Conservation (phyloP, 2,797 vertebrate genomes). For the Limosa lapponica region DNA sequence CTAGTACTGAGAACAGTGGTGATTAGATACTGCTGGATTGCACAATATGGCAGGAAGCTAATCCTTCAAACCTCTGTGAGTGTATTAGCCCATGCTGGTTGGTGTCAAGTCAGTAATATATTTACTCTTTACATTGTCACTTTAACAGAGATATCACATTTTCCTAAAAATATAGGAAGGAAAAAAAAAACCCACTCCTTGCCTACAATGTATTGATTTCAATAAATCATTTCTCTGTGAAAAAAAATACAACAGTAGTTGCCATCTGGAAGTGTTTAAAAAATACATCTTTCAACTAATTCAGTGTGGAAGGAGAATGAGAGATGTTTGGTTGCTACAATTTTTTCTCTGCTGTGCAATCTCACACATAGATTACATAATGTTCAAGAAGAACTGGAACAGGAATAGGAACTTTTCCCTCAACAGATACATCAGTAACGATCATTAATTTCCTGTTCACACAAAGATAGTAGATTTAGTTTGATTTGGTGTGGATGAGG, state of each 20-base stretch:
- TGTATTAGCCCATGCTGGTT: background rate
- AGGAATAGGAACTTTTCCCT: background rate
- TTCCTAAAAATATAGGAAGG: background rate
- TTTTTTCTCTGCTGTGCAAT: background rate
- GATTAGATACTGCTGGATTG: background rate
- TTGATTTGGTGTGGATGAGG: background rate
- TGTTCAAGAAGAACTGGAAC: background rate
- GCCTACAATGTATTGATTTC: background rate
- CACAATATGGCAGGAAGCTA: background rate
- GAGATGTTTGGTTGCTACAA: background rate
- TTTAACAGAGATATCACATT: background rate
- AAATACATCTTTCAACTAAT: background rate
- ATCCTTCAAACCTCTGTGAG: background rate
- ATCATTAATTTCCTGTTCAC: background rate
- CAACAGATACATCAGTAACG: background rate
- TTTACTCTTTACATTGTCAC: background rate
- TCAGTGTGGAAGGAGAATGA: background rate
- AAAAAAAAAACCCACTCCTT: background rate
- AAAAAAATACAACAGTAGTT: background rate
- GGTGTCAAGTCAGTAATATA: background rate
- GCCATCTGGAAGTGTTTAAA: background rate
- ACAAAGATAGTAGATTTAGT: background rate
- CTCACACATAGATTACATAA: background rate
- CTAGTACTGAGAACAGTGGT: background rate
- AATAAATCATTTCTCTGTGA: background rate